These are phyloP conservation scores for Eledone cirrhosa DNA, from an alignment of 2,888 invertebrate species.

Conservation along the genomic window DNA sequence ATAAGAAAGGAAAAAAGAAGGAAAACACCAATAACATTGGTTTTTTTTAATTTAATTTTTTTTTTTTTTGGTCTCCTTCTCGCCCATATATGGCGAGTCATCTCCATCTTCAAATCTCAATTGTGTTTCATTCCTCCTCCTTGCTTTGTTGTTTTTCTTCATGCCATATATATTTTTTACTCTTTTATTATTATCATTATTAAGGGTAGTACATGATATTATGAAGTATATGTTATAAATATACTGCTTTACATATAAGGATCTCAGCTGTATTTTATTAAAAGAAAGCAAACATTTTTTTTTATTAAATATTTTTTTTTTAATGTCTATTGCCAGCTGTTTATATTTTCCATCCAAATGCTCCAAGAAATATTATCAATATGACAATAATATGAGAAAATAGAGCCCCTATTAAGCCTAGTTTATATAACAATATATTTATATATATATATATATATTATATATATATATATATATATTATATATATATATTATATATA, in stretches of 20 bases:
- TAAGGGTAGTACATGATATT: no score
- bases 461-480: no score
- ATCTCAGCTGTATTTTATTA: no score
- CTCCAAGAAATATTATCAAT: neutral
- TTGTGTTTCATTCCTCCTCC: constrained; percentile 16
- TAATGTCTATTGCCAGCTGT: constrained; percentile 5
- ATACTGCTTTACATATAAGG: neutral
- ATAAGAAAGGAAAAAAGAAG: constrained; percentile 16
- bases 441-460: no score
- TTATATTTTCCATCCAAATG: constrained; percentile 26
- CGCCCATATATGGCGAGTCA: constrained; percentile 18
- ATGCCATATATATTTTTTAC: constrained; percentile 23
- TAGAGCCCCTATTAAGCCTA: no score
- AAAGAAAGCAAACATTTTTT: no score
- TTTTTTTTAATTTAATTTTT: no score
- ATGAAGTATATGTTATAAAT: constrained; percentile 22
- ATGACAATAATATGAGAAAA: no score
- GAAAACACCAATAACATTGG: neutral
- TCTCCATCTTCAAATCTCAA: constrained; percentile 17
- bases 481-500: no score
- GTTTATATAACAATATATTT: no score
- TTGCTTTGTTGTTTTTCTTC: constrained; percentile 25
- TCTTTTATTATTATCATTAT: no score
- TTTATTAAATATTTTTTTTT: constrained; percentile 10
- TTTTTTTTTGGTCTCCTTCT: no score